Percentiles rank a stretch among this genome's conserved stretches.
These are phyloP conservation scores for Neodiprion fabricii DNA, from an alignment of 1,140 invertebrate genomes.

Conservation along the genomic window DNA sequence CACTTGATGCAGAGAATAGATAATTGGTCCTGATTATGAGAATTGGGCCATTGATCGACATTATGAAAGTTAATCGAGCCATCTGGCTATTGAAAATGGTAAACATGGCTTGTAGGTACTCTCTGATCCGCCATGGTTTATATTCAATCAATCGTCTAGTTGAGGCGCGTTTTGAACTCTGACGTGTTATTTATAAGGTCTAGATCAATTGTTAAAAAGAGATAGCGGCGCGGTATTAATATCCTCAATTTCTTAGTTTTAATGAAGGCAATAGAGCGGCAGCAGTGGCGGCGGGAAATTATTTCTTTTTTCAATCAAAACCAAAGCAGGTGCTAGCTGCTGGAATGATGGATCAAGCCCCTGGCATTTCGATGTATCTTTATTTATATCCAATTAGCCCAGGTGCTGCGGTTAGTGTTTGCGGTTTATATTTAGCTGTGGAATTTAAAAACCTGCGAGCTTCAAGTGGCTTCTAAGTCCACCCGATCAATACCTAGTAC, in stretches of 20 bases:
- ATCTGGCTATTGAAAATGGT: neutral
- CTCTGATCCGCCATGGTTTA: neutral
- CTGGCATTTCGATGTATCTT: neutral
- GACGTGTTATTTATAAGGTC: slow-evolving; percentile 2
- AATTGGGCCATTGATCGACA: neutral
- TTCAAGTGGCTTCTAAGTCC: neutral
- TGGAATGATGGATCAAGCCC: neutral
- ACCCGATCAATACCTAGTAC: neutral
- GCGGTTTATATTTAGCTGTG: neutral
- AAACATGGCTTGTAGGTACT: neutral
- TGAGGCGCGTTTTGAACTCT: neutral
- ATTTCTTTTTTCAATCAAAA: neutral
- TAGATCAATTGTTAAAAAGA: neutral
- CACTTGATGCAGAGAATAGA: neutral
- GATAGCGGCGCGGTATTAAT: neutral
- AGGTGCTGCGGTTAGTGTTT: neutral
- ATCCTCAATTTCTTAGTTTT: neutral
- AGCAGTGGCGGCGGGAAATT: neutral
- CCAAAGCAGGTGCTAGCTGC: neutral
- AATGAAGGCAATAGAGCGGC: neutral
- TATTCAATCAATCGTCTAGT: neutral
- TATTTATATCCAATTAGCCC: neutral
- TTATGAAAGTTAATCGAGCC: neutral
- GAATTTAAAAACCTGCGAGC: neutral
- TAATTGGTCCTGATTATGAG: neutral